A percentile compares a stretch with the other conserved stretches of the same genome.
These are phyloP conservation scores for Balaeniceps rex DNA, from an alignment of 2,113 vertebrate genomes.

Conservation along the genomic window DNA sequence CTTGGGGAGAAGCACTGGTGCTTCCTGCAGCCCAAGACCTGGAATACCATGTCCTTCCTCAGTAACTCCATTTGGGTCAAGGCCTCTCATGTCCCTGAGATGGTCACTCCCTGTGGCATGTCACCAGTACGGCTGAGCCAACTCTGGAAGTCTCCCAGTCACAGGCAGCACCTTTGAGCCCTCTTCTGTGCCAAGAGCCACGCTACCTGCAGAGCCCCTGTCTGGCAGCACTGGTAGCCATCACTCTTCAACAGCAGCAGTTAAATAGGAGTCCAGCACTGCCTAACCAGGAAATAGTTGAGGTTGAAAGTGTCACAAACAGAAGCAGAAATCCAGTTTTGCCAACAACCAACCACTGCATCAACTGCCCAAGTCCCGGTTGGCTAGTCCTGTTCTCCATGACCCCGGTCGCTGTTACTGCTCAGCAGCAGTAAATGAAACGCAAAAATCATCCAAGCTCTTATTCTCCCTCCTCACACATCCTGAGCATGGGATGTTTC, in stretches of 20 bases:
- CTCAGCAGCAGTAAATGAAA: background rate
- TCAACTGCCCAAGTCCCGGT: background rate
- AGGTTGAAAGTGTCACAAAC: background rate
- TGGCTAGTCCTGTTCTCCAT: background rate
- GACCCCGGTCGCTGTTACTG: no score
- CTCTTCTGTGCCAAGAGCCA: background rate
- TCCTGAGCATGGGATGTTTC: background rate
- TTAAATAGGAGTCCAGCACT: background rate
- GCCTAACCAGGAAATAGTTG: background rate
- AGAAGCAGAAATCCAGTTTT: background rate
- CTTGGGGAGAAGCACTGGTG: background rate
- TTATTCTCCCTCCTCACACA: background rate
- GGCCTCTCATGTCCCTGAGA: background rate
- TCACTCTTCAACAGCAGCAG: background rate
- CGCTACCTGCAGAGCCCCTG: background rate
- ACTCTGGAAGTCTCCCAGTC: background rate
- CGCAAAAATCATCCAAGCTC: background rate
- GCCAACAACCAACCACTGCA: background rate
- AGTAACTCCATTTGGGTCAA: background rate
- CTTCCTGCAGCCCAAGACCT: background rate
- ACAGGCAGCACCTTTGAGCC: background rate
- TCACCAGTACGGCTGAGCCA: background rate
- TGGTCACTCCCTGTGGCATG: background rate
- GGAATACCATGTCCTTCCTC: background rate
- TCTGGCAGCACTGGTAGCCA: background rate